Base-by-base conservation (phyloP, 1,140 invertebrate genomes). In the Drosophila yakuba region DNA sequence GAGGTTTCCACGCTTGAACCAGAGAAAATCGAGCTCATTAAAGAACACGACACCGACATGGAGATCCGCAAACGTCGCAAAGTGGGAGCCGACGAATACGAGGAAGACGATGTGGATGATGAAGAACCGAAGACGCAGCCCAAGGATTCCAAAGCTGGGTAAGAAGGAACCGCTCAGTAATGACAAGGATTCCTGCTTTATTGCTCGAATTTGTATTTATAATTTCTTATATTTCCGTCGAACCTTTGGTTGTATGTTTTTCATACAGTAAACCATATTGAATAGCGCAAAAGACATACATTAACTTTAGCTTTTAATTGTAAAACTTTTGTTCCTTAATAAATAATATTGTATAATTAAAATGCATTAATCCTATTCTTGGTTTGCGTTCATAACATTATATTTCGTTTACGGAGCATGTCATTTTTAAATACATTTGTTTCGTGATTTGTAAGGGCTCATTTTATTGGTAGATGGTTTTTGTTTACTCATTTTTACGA, bases 21-120 rank as follows among this genome's bases (percentile, higher is more conserved):
- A 3, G 88, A 92, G 44, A 92, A 89, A 73, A 92, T 91, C 48
- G 90, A 92, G 75, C 74, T 79, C 39, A 89, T 92, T 39, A 91
- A 92, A 48, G 91, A 92, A 44, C 84, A 92, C 36, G 92, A 92
- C 64, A 83, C 91, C 17, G 91, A 92, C 39, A 72, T 86, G 68
- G 83, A 89, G 41, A 72, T 90, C 17, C 85, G 85, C 4, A 90
- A 90, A 25, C 80, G 85, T 25, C 85, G 85, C 23, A 75, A 90
- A 48, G 68, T 85, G 12, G 80, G 86, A 3, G 80, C 78, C 36
- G 86, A 90, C 52, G 85, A 90, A 0, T 90, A 90, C 48, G 85
- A 90, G 15, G 85, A 90, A 17, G 82, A 85, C 20, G 80, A 82
- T 77, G 73, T 72, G 14, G 80, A 83, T 8, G 80, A 74, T 10